phyloP scores from a whole-genome alignment of 2,888 invertebrate species.

The Ennomos fuscantarius region DNA sequence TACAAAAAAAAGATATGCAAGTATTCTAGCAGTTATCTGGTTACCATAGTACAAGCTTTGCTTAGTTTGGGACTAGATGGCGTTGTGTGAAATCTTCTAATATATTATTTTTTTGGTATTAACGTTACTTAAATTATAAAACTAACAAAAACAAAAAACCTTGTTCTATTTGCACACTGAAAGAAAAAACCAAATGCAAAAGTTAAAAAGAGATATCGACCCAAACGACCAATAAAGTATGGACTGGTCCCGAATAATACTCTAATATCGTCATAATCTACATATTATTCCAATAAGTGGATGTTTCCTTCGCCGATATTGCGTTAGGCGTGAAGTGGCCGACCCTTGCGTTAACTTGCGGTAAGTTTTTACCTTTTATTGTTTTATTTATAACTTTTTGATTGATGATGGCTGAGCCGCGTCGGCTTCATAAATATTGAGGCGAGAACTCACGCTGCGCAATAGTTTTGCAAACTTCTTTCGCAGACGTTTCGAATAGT shows the following conservation, averaged over 20 bases:
- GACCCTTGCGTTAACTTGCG: conserved; percentile 76
- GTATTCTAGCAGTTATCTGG: no score
- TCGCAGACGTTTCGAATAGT: conserved; percentile 27
- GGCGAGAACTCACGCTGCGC: conserved; percentile 68
- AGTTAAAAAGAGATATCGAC: conserved; percentile 60
- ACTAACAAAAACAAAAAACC: no score
- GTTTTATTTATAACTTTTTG: conserved; percentile 86
- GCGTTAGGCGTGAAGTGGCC: conserved; percentile 67
- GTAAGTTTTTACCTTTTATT: conserved; percentile 84
- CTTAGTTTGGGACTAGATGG: no score
- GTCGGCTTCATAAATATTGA: conserved; percentile 83
- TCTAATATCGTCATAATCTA: conserved; percentile 81
- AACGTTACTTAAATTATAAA: no score
- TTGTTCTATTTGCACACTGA: no score
- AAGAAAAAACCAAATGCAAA: conserved; percentile 23
- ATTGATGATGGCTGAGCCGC: conserved; percentile 81
- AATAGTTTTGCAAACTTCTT: conserved; percentile 59
- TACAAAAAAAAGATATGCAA: no score
- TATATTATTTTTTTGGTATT: no score
- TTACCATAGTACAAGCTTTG: no score
- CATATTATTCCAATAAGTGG: conserved; percentile 85
- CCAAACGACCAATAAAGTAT: conserved; percentile 64
- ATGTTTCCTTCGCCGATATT: conserved; percentile 75
- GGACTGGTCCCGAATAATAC: conserved; percentile 66
- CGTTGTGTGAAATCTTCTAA: no score